Base-by-base conservation (phyloP, 2,113 vertebrate genomes). In the Aix galericulata region DNA sequence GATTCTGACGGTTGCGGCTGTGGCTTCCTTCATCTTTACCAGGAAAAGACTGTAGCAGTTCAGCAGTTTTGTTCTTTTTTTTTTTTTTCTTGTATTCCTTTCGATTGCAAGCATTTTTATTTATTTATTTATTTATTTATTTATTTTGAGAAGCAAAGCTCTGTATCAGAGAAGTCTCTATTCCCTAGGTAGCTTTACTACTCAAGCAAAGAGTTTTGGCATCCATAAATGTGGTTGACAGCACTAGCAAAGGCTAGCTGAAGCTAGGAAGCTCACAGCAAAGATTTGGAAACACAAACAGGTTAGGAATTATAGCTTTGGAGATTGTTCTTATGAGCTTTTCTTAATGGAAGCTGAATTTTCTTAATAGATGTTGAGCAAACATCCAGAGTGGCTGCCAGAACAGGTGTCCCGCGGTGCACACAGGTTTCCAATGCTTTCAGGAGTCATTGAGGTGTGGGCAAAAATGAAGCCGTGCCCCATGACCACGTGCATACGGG, bases 401-500 rank as follows among this genome's bases (percentile, higher is more conserved):
- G 40, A 58, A 6, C 60, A 82, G 34, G 12, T 64, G 22, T 38
- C 17, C 34, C 40, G 63, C 3, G 8, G 42, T 25, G 4, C 6
- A 2, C 2, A 6, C 6, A 48, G n/a, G n/a, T 56, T 85, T 42
- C 63, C 0, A 2, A 9, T 20, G 34, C 34, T 67, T 72, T 67
- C 27, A 7, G 71, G 31, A 23, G 18, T 2, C 48, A 20, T 16
- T 64, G 55, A 16, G 36, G 4, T 88, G 38, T 60, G 80, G 16
- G 38, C 56, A 42, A 38, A 38, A 72, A 60, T n/a, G 38, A 66
- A 40, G 9, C 58, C 1, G 0, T 12, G 18, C 25, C 3, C 26
- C 2, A 1, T 10, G 25, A 20, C 50, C 21, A 8, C 0, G 2
- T 25, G 29, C 5, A 7, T 3, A 4, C 1, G 18, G n/a, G 36